A percentile compares a stretch with the other conserved stretches of the same genome.
Evolutionary conservation across 2,888 invertebrate genomes (phyloP).

Genomic region (Acrobasis suavella): DNA sequence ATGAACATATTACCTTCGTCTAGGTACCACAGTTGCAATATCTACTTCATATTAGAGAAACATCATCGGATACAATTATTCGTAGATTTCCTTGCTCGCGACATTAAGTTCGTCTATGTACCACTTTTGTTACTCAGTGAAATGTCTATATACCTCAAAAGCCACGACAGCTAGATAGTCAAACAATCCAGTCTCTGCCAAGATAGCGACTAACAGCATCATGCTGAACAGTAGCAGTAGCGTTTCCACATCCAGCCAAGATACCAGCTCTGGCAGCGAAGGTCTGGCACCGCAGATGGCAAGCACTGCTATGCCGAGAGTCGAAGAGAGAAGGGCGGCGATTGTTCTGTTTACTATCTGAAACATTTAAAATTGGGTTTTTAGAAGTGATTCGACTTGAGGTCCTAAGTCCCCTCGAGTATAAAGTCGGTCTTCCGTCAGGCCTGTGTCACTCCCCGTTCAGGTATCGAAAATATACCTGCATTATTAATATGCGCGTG

Average conservation of each 20-base stretch:
- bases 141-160: conserved; percentile 71
- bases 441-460: too few relatives aligned
- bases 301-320: conserved; percentile 86
- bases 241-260: conserved; percentile 93
- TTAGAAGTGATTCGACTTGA: not conserved
- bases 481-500: too few relatives aligned
- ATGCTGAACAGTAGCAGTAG: conserved; percentile 91
- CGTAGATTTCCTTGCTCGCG: too few relatives aligned
- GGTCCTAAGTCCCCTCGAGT: not conserved
- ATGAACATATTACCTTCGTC: too few relatives aligned
- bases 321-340: conserved; percentile 90
- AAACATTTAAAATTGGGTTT: conserved; percentile 31
- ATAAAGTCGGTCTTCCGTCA: too few relatives aligned
- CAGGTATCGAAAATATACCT: too few relatives aligned
- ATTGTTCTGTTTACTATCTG: conserved; percentile 91
- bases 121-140: too few relatives aligned
- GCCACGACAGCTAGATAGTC: conserved; percentile 91
- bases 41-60: too few relatives aligned
- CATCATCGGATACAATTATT: too few relatives aligned
- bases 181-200: conserved; percentile 94
- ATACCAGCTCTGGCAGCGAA: conserved; percentile 87
- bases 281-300: conserved; percentile 89
- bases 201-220: conserved; percentile 94
- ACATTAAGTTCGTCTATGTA: too few relatives aligned
- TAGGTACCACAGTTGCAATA: too few relatives aligned